phyloP scores from a whole-genome alignment of 2,797 vertebrate species.

The Tokudaia muenninki region DNA sequence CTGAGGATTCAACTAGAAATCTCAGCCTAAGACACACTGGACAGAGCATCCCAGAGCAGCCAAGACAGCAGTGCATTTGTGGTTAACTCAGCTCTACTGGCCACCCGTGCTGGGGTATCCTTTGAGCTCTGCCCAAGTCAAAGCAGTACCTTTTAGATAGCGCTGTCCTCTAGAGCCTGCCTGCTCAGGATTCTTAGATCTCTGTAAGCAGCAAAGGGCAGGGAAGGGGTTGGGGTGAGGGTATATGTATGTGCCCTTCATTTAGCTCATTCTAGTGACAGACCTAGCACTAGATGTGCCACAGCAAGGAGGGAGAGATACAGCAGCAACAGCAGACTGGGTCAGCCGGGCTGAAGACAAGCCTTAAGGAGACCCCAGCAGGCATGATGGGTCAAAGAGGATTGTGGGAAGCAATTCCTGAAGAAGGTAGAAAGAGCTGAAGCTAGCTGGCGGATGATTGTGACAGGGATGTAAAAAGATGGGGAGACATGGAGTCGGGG shows the following conservation, averaged over 20 bases:
- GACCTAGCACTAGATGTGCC: not conserved
- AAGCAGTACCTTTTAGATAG: constrained; percentile 1
- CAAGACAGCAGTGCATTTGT: not conserved
- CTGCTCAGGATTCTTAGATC: not conserved
- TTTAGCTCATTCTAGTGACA: not conserved
- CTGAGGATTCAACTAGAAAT: constrained; percentile 39
- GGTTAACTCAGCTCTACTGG: not conserved
- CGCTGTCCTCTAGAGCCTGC: not conserved
- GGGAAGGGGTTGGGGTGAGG: not conserved
- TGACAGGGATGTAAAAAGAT: not conserved
- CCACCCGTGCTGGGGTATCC: not conserved
- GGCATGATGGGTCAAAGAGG: not conserved
- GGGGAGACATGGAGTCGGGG: not conserved
- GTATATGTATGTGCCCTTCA: not conserved
- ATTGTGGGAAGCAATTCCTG: not conserved
- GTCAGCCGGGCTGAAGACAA: not conserved
- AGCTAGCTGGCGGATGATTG: not conserved
- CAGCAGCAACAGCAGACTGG: not conserved
- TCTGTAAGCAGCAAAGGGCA: constrained; percentile 15
- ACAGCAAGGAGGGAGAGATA: not conserved
- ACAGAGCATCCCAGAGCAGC: not conserved
- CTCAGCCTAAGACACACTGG: not conserved
- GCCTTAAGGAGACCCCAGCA: not conserved
- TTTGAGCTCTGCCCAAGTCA: not conserved
- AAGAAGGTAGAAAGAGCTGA: not conserved